Evolutionary conservation across 92 coral and sea anemone genomes (phyloP).

Genomic region (Pocillopora grandis): DNA sequence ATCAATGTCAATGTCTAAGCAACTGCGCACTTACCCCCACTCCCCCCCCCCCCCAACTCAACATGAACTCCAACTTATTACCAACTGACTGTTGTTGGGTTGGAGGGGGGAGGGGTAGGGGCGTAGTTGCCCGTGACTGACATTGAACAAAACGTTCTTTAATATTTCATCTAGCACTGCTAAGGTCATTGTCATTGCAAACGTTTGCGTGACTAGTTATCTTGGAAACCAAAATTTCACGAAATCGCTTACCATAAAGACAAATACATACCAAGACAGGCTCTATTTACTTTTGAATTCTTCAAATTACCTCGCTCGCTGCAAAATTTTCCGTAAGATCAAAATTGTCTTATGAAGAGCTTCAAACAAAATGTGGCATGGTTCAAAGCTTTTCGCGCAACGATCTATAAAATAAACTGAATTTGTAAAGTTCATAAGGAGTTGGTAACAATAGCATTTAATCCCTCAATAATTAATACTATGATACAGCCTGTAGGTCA

Average conservation of each 20-base stretch:
- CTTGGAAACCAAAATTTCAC: not conserved
- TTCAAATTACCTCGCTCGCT: not conserved
- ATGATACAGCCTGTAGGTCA: not conserved
- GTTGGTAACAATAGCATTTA: not conserved
- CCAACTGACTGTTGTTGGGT: no score
- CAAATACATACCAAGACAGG: not conserved
- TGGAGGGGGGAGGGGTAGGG: no score
- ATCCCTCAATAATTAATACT: not conserved
- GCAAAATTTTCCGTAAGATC: slow-evolving; percentile 3
- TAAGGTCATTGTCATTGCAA: not conserved
- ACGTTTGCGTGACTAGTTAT: not conserved
- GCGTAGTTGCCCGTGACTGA: no score
- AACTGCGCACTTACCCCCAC: not conserved
- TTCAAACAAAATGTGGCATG: not conserved
- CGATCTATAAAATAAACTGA: not conserved
- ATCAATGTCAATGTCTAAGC: no score
- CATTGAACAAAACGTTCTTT: no score
- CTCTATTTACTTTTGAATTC: no score
- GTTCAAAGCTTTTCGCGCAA: not conserved
- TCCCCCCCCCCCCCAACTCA: not conserved
- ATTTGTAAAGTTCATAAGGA: slow-evolving; percentile 1
- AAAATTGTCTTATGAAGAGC: not conserved
- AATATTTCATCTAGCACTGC: not conserved
- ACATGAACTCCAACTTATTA: no score
- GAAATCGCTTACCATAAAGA: not conserved